Percentiles rank a stretch among this genome's conserved stretches.
Evolutionary conservation across 2,797 vertebrate species (phyloP).

Genomic region (Bovichtus diacanthus): DNA sequence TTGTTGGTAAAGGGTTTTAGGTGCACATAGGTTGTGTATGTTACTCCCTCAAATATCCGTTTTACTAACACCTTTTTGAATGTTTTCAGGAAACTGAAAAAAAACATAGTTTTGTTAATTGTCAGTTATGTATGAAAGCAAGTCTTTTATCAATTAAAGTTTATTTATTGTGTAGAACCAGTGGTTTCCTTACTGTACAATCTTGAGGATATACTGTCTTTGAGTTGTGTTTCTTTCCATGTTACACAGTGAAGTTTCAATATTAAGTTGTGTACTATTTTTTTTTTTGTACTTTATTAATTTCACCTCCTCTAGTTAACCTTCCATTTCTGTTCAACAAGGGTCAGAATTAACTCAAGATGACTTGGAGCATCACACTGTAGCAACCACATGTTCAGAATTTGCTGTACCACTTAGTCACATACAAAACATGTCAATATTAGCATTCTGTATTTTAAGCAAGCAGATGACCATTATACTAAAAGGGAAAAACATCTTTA

Average conservation of each 20-base stretch:
- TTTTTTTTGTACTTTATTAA: too few species aligned
- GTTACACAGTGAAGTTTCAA: neutral
- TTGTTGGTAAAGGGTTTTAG: neutral
- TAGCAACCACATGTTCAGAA: neutral
- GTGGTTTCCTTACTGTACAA: neutral
- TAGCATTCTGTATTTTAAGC: neutral
- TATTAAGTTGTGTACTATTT: neutral
- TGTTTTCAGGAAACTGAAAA: constrained; percentile 13
- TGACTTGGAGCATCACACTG: neutral
- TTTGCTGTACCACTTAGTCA: neutral
- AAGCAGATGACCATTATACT: neutral
- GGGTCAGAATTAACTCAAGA: neutral
- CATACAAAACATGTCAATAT: neutral
- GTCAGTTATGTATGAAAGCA: constrained; percentile 4
- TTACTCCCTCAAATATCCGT: neutral
- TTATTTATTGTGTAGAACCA: constrained; percentile 15
- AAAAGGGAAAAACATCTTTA: neutral
- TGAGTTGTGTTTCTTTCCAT: neutral
- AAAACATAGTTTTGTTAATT: neutral
- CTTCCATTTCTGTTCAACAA: neutral
- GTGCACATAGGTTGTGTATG: neutral
- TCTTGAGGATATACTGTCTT: neutral
- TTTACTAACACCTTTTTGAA: neutral
- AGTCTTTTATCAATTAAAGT: constrained; percentile 20
- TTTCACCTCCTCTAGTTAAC: neutral